phyloP scores from a whole-genome alignment of 37 sponge, comb jelly and placozoan genomes.

The Corticium candelabrum region DNA sequence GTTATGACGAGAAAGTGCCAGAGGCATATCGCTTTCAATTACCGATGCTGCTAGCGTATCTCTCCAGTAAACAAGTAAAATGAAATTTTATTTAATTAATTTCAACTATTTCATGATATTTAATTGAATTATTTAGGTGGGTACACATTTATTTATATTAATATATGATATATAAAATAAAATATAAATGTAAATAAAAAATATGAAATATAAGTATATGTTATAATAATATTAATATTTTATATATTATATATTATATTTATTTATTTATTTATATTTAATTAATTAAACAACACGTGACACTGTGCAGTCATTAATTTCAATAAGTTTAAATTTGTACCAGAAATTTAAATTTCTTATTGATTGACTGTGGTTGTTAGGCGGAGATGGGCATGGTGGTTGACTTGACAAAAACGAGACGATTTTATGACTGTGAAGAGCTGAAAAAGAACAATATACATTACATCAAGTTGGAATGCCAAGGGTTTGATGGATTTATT shows the following conservation, averaged over 20 bases:
- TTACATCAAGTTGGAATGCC: constrained; percentile 81
- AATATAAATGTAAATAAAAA: constrained; percentile 1
- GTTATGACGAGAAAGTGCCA: constrained; percentile 48
- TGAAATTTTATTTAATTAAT: background rate
- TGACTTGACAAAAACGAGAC: constrained; percentile 93
- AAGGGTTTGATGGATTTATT: constrained; percentile 69
- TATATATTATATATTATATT: too few species aligned
- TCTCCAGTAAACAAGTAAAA: background rate
- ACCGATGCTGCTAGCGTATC: constrained; percentile 44
- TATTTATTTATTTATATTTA: too few species aligned
- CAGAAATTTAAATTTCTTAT: too few species aligned
- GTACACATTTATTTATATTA: background rate
- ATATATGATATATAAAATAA: constrained; percentile 7
- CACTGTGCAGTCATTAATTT: too few species aligned
- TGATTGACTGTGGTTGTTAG: too few species aligned
- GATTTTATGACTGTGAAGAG: constrained; percentile 77
- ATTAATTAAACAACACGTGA: too few species aligned
- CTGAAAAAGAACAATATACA: constrained; percentile 38
- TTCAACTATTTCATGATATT: background rate
- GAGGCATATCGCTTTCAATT: constrained; percentile 50
- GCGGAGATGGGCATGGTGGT: constrained; percentile 75
- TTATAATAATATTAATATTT: too few species aligned
- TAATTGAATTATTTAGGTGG: background rate
- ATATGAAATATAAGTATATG: too few species aligned
- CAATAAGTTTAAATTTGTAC: too few species aligned